Conservation (phyloP, 2,113 vertebrate genomes). For the Helogale parvula region DNA sequence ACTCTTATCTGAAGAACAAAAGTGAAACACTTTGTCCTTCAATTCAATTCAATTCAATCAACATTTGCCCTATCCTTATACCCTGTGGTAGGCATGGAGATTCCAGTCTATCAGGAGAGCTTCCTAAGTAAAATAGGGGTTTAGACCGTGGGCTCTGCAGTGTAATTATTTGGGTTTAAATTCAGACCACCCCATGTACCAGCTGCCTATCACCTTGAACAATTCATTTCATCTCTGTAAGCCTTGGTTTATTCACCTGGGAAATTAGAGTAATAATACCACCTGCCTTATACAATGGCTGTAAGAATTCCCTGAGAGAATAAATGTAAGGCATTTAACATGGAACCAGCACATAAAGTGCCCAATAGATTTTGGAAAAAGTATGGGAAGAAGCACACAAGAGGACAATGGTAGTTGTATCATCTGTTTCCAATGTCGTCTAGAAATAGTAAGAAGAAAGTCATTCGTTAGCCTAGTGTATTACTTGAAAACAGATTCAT, state of each 20-base stretch:
- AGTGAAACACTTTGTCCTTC: background rate
- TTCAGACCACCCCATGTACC: background rate
- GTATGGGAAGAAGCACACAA: background rate
- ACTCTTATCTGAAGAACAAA: background rate
- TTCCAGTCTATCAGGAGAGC: no score
- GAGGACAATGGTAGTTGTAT: background rate
- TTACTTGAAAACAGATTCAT: background rate
- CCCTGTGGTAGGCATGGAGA: background rate
- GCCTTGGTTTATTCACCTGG: background rate
- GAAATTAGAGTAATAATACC: background rate
- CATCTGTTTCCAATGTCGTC: background rate
- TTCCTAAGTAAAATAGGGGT: no score
- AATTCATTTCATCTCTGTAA: background rate
- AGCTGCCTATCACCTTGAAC: background rate
- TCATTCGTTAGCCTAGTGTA: no score
- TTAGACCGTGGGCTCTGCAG: no score
- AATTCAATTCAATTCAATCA: background rate
- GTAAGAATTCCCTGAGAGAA: background rate
- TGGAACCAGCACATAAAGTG: no score
- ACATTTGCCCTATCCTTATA: fast-evolving
- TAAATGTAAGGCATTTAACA: background rate
- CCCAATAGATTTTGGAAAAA: background rate
- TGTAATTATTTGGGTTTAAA: background rate
- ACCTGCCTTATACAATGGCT: background rate
- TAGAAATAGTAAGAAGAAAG: background rate